phyloP scores from a whole-genome alignment of 2,113 vertebrate genomes.

The Ctenodactylus gundi region DNA sequence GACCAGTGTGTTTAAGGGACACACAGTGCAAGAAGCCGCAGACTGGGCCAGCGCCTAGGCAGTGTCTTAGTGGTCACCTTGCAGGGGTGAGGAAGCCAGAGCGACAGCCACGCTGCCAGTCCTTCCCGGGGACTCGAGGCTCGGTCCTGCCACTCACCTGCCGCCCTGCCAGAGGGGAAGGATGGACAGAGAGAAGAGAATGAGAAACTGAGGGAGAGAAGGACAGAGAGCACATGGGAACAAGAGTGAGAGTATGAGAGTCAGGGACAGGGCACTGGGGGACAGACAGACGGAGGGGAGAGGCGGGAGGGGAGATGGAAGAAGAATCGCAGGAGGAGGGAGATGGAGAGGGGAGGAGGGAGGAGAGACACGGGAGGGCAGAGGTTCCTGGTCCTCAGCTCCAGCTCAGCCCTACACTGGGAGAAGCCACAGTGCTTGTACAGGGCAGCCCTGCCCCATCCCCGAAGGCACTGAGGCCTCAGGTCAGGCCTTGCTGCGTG shows the following conservation, averaged over 20 bases:
- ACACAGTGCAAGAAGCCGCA: accelerated
- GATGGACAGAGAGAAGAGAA: accelerated
- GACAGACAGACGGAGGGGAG: no score
- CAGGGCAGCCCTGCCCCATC: no score
- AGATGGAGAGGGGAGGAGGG: neutral
- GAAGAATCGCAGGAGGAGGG: neutral
- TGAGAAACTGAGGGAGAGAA: neutral
- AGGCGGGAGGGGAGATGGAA: neutral
- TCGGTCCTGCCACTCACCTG: neutral
- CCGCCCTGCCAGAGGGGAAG: neutral
- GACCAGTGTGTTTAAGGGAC: neutral
- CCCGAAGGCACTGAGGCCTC: neutral
- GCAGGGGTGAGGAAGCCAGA: neutral
- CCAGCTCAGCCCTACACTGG: neutral
- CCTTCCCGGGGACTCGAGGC: neutral
- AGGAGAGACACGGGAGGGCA: no score
- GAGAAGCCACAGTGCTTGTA: neutral
- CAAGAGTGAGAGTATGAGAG: neutral
- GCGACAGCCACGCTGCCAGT: neutral
- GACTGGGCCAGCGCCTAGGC: no score
- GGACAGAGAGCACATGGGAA: neutral
- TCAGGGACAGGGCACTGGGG: accelerated
- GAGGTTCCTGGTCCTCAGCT: no score
- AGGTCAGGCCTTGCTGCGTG: neutral
- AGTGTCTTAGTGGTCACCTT: neutral